Evolutionary conservation across 2,888 invertebrate species (phyloP), one percentile per base, ranked within the genome.

Genomic region (Apamea epomidion): DNA sequence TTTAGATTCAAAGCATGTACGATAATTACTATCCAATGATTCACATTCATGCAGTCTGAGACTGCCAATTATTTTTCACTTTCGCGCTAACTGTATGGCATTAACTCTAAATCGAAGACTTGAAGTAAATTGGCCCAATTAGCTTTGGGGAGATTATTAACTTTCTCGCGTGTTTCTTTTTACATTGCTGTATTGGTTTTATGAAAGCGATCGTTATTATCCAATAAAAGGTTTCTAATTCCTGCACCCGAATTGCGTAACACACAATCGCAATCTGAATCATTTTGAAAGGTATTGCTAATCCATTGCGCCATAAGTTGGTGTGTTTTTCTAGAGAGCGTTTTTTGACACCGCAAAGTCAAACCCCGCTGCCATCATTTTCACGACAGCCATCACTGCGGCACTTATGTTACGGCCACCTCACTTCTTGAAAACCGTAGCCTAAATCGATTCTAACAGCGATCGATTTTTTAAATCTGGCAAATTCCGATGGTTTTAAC

Each of bases 1-100:
- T 5, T 74, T 74, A 69, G 37, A 69, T 82, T 73, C 51, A 37
- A 76, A 74, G 51, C 76, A 68, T 80, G 67, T 68, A 60, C 77
- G 37, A 70, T 84, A 54, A 82, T 88, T 73, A 73, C 45, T 37
- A 18, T 51, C 16, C 3, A 71, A 65, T 80, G 68, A 74, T 78
- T 78, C 74, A 58, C 62, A 65, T 62, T 78, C 16, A 78, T 70
- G n/a, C 14, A n/a, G 48, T n/a, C 67, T 62, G 37, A 32, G 62
- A 62, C n/a, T 48, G 74, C 45, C 76, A 84, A 78, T 89, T 87
- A 88, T 69, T 67, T 80, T 78, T 82, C 82, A 83, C 88, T 88
- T 84, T 88, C 71, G 12, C 68, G 64, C 48, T 48, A 60, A 81
- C 18, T 71, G 73, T 65, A 32, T 58, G 58, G 67, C 70, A 75